Evolutionary conservation across 2,797 vertebrate species (phyloP).

Genomic region (Centropyge bicolor): DNA sequence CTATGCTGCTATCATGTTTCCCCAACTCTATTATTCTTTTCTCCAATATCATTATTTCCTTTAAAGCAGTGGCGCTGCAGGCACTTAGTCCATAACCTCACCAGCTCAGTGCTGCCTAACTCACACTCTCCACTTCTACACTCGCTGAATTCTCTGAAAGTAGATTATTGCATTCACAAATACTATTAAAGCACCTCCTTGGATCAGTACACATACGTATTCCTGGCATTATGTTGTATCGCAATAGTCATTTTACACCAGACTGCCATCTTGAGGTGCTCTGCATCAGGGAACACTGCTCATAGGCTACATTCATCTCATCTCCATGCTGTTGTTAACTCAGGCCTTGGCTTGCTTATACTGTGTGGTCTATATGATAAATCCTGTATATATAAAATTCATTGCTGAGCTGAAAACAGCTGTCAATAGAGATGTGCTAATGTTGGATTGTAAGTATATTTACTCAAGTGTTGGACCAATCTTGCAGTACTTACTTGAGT

Average conservation of each 20-base stretch:
- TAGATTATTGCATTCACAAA: slow-evolving; percentile 33
- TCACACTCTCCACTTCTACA: not conserved
- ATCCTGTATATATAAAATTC: not conserved
- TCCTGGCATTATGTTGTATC: not conserved
- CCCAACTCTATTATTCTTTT: slow-evolving; percentile 15
- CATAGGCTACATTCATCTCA: not conserved
- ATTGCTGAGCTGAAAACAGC: not conserved
- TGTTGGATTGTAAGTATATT: not conserved
- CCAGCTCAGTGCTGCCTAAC: not conserved
- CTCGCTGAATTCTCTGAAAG: slow-evolving; percentile 15
- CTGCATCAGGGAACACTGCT: not conserved
- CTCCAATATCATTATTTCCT: slow-evolving; percentile 3
- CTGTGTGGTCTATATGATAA: not conserved
- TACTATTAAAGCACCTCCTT: slow-evolving; percentile 20
- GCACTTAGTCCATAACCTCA: slow-evolving; percentile 8
- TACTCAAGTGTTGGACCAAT: not conserved
- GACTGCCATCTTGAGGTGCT: slow-evolving; percentile 5
- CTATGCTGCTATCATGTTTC: slow-evolving; percentile 24
- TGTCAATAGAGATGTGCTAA: not conserved
- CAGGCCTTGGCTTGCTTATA: not conserved
- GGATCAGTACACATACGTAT: not conserved
- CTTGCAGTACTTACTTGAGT: not conserved
- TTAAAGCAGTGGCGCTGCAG: not conserved
- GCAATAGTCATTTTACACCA: not conserved
- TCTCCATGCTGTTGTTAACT: not conserved